A percentile compares a stretch with the other conserved stretches of the same genome.
phyloP scores from a whole-genome alignment of 1,140 invertebrate species.

The Pinna nobilis region DNA sequence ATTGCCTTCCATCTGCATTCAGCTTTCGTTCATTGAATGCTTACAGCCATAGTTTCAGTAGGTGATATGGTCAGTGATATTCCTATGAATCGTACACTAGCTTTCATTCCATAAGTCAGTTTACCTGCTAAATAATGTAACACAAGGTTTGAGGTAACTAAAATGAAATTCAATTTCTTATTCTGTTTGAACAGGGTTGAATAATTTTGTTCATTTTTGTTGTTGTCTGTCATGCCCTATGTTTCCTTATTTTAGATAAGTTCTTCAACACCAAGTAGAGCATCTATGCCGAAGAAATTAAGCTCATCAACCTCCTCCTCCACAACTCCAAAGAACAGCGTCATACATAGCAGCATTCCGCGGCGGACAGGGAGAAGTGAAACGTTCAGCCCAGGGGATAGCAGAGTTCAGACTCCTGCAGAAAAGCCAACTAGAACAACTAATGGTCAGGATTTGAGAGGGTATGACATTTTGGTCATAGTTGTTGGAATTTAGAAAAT shows the following conservation, averaged over 20 bases:
- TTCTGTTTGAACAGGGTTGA: not conserved
- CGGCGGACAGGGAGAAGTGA: constrained; percentile 58
- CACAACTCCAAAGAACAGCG: constrained; percentile 64
- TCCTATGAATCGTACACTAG: not conserved
- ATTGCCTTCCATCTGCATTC: too few species aligned
- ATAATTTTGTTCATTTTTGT: not conserved
- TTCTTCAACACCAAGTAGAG: constrained; percentile 59
- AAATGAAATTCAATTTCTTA: not conserved
- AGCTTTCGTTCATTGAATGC: too few species aligned
- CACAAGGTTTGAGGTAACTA: not conserved
- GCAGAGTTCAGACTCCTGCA: constrained; percentile 47
- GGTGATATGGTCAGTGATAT: not conserved
- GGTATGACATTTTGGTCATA: constrained; percentile 42
- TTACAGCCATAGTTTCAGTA: too few species aligned
- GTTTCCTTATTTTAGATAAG: constrained; percentile 61
- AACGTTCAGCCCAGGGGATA: constrained; percentile 71
- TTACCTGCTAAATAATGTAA: constrained; percentile 4
- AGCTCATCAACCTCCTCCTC: constrained; percentile 57
- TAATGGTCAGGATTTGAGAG: constrained; percentile 69
- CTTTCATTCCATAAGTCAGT: not conserved
- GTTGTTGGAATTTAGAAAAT: too few species aligned
- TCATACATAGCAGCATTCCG: constrained; percentile 65
- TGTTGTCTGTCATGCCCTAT: too few species aligned
- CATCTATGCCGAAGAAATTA: constrained; percentile 66
- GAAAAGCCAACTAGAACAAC: constrained; percentile 62